Evolutionary conservation across 2,797 vertebrate genomes (phyloP), one percentile per base, ranked within the genome.

Genomic region (Pterois miles): DNA sequence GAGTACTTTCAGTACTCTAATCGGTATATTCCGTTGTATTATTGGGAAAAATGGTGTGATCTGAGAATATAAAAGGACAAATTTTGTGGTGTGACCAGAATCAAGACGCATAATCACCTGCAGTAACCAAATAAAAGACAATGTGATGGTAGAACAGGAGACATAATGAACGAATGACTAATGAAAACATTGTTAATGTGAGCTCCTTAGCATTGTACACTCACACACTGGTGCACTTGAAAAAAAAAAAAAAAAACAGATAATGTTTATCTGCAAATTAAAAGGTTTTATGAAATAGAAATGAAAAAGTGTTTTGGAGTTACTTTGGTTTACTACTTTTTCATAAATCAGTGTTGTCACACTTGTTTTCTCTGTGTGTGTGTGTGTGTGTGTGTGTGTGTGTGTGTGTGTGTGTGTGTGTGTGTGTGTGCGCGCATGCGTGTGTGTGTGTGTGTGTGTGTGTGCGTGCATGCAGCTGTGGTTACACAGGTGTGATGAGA

Each of bases 401-500:
- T 80, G 48, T 63, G 60, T 10, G 1, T 75, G 38, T 58, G 38
- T 71, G 65, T 16, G 50, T 11, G 25, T 18, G 46, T 59, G 57
- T 46, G 54, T 54, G 67, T 66, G 2, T 29, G 22, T 80, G n/a
- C n/a, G n/a, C n/a, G n/a, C n/a, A n/a, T n/a, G n/a, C n/a, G n/a
- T n/a, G n/a, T 52, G 48, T 63, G 60, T 10, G 1, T 75, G 38
- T 58, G 38, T 71, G 65, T 16, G 50, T 11, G 25, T 18, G 46
- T 59, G 57, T 46, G 54, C 52, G 67, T 66, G 2, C 27, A 20
- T 80, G 86, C 89, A 91, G 87, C 86, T 93, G 92, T 85, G 85
- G 84, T 83, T 83, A 74, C 90, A 86, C 92, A 94, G 91, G 93
- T 93, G 92, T 85, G 86, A 90, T 73, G 74, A 90, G 88, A 88